Conservation (phyloP, 2,113 vertebrate species). For the Philantomba maxwellii region DNA sequence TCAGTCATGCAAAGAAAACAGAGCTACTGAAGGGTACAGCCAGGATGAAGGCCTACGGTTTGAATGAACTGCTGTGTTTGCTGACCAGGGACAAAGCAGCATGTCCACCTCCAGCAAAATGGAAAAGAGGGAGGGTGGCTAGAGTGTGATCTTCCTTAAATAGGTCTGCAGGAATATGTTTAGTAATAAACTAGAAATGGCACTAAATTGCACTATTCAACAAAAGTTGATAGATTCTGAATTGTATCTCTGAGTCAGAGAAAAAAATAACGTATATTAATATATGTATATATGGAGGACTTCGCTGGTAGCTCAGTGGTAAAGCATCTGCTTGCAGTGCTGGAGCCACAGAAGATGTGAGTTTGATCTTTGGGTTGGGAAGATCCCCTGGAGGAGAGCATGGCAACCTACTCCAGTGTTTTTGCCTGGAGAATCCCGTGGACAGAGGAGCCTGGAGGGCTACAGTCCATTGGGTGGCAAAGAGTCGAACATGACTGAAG, state of each 20-base stretch:
- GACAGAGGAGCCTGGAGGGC: background rate
- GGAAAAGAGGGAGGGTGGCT: background rate
- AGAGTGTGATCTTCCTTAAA: background rate
- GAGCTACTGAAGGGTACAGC: background rate
- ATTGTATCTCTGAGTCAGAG: background rate
- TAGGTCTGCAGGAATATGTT: background rate
- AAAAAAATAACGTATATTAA: background rate
- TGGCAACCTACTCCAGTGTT: background rate
- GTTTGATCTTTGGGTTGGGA: background rate
- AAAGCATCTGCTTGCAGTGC: background rate
- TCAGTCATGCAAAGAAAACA: background rate
- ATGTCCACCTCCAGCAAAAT: background rate
- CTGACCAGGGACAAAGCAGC: background rate
- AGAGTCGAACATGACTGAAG: background rate
- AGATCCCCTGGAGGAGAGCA: background rate
- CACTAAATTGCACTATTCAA: background rate
- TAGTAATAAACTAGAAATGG: background rate
- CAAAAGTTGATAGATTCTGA: background rate
- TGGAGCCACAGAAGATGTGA: background rate
- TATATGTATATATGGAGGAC: background rate
- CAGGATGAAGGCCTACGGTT: background rate
- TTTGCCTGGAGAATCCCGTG: background rate
- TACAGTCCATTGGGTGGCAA: background rate
- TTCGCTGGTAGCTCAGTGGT: fast-evolving
- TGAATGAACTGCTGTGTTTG: background rate